Base-by-base conservation (phyloP, 2,888 invertebrate species). In the Galeruca laticollis region DNA sequence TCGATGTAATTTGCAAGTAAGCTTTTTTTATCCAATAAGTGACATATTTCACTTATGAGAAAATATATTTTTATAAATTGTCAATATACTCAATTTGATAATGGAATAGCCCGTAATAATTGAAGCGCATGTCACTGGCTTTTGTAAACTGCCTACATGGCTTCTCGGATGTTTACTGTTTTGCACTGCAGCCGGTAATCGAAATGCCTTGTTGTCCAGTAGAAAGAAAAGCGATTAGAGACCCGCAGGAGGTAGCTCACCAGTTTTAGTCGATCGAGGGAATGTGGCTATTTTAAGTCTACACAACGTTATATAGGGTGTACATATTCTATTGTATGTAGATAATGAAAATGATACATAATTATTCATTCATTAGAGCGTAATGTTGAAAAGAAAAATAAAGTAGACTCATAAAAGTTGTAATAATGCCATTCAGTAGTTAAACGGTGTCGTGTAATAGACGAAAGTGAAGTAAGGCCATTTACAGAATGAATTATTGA, bases 171-270 rank as follows among this genome's bases (percentile, higher is more conserved):
- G 80, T 83, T 82, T 81, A 82, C 77, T 80, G 76, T 74, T 73
- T 75, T 75, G 78, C 84, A 74, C 84, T 78, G 82, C 81, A 79
- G 83, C 78, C 81, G 82, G 81, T 85, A 85, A 85, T 85, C 84
- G 85, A 86, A 84, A 84, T 84, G 79, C 82, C 80, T 79, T 85
- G 85, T 85, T 82, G 80, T 80, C 77, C 80, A 79, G 81, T 81
- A 84, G 84, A 83, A 84, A 83, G 83, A 84, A 84, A 84, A 84
- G 84, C 81, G 81, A 81, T 81, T 80, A 78, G 79, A 76, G 77
- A 81, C 79, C 83, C 74, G 75, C 80, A 75, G 82, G 83, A 78
- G 67, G 56, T 57, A 35, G 33, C 54, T 33, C n/a, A n/a, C 54
- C 26, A 54, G 54, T 54, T 54, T 54, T 15, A 54, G 54, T 26